Percentiles rank a stretch among this genome's conserved stretches.
phyloP scores from a whole-genome alignment of 1,140 invertebrate genomes.

The Aphaenogaster floridana region DNA sequence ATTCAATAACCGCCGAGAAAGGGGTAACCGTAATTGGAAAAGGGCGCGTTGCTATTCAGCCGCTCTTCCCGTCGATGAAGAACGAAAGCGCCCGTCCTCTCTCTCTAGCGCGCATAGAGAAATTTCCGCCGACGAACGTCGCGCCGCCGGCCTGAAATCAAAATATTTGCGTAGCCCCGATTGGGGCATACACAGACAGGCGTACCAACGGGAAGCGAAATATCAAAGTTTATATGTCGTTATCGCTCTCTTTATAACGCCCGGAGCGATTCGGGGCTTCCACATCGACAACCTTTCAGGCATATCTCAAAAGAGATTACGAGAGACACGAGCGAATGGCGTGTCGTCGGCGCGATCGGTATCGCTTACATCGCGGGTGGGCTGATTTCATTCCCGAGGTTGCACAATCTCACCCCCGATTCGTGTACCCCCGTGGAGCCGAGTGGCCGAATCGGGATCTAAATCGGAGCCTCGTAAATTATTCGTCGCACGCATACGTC shows the following conservation, averaged over 20 bases:
- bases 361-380: conserved; percentile 61
- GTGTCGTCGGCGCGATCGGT: conserved; percentile 77
- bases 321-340: conserved; percentile 65
- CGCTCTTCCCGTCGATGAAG: conserved; percentile 19
- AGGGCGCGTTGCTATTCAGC: conserved; percentile 18
- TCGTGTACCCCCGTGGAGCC: conserved; percentile 54
- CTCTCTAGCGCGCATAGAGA: background rate
- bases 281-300: conserved; percentile 53
- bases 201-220: conserved; percentile 41
- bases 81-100: background rate
- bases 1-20: conserved; percentile 13
- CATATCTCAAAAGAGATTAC: conserved; percentile 67
- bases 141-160: conserved; percentile 68
- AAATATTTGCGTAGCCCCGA: conserved; percentile 71
- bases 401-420: conserved; percentile 57
- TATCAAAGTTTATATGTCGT: conserved; percentile 64
- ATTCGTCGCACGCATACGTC: conserved; percentile 72
- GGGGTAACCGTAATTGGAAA: conserved; percentile 48
- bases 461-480: conserved; percentile 81
- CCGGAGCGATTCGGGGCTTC: conserved; percentile 48
- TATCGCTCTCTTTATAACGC: conserved; percentile 56
- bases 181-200: conserved; percentile 51
- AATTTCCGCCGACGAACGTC: conserved; percentile 64
- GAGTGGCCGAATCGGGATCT: conserved; percentile 72
- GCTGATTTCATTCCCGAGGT: conserved; percentile 74